These are phyloP conservation scores for Crocidura indochinensis DNA, from an alignment of 2,797 vertebrate genomes.

Conservation along the genomic window DNA sequence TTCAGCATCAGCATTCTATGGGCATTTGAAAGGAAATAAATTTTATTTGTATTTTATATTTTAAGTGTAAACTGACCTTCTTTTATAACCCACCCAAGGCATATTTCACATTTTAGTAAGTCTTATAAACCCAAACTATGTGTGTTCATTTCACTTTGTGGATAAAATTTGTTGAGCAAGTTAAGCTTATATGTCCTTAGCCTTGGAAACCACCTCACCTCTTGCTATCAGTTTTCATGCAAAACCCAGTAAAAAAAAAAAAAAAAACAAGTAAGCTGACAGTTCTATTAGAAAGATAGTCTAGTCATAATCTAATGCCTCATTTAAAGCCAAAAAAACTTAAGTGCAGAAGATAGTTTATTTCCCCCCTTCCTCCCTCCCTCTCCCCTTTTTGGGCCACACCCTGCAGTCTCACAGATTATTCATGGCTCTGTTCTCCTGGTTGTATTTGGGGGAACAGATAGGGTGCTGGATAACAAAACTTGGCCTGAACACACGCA, in stretches of 20 bases:
- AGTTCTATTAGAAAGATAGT: slow-evolving; percentile 38
- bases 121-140: slow-evolving; percentile 16
- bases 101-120: slow-evolving; percentile 17
- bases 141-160: neutral
- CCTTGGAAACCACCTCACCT: neutral
- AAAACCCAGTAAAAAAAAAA: slow-evolving; percentile 23
- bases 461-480: no score
- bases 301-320: slow-evolving; percentile 11
- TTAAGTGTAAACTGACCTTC: slow-evolving; percentile 3
- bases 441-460: no score
- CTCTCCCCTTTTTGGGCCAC: no score
- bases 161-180: slow-evolving; percentile 17
- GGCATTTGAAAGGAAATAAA: slow-evolving; percentile 51
- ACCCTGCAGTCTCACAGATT: no score
- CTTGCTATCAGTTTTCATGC: slow-evolving; percentile 1
- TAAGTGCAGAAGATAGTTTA: neutral
- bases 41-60: slow-evolving; percentile 44
- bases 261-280: slow-evolving; percentile 31
- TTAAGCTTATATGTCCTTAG: neutral
- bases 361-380: neutral
- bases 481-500: no score
- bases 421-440: no score
- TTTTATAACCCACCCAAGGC: slow-evolving; percentile 8
- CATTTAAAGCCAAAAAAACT: slow-evolving; percentile 47
- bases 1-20: slow-evolving; percentile 10